These are phyloP conservation scores for Megalops atlanticus DNA, from an alignment of 2,113 vertebrate species.

Conservation along the genomic window DNA sequence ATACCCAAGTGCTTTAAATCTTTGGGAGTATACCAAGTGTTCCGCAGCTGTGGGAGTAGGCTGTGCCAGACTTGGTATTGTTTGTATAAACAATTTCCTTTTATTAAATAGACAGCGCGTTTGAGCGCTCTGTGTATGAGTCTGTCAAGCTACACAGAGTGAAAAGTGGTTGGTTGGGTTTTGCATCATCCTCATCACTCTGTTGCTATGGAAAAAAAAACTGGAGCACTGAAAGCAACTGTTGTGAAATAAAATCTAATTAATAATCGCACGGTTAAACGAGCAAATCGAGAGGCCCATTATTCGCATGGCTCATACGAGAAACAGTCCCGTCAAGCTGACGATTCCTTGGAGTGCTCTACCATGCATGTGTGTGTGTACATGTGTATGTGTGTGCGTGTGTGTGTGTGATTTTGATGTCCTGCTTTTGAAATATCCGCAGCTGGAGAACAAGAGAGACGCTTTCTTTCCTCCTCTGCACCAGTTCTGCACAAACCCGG, in stretches of 20 bases:
- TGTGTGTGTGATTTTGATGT: neutral
- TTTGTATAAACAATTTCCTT: too few species aligned
- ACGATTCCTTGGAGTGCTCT: neutral
- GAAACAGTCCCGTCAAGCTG: neutral
- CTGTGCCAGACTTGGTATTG: too few species aligned
- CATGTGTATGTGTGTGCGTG: neutral
- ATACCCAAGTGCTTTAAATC: too few species aligned
- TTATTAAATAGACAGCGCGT: too few species aligned
- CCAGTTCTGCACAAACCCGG: conserved; percentile 98
- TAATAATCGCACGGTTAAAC: neutral
- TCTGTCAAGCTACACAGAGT: too few species aligned
- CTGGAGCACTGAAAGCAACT: too few species aligned
- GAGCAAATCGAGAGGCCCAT: too few species aligned
- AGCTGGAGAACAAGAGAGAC: conserved; percentile 98
- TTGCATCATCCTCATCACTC: too few species aligned
- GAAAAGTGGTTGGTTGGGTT: too few species aligned
- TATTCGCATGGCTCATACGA: neutral
- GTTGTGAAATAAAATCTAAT: neutral
- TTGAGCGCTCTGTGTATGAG: too few species aligned
- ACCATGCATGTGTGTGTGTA: neutral
- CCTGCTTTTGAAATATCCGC: conserved; percentile 51
- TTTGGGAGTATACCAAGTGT: neutral
- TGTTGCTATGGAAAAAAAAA: too few species aligned
- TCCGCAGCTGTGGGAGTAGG: too few species aligned
- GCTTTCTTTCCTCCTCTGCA: conserved; percentile 97